Base-by-base conservation (phyloP, 2,888 invertebrate species). In the Pasiphila rectangulata region DNA sequence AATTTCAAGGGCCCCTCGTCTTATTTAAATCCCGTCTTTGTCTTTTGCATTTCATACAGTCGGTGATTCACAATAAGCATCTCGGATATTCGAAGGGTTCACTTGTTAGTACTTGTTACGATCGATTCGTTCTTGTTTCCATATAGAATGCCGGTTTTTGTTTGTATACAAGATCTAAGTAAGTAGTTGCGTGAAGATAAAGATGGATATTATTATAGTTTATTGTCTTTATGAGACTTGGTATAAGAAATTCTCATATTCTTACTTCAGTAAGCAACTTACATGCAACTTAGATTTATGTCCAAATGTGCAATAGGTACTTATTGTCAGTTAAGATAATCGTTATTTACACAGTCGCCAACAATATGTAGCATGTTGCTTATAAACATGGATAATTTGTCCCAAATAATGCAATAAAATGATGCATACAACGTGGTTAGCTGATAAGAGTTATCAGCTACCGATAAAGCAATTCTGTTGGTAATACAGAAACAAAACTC, bases 1-100 rank as follows among this genome's bases (percentile, higher is more conserved):
- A 86, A 86, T 88, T 88, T 84, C 84, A 85, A 83, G 81, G 79
- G 71, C 69, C 81, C 83, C 77, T 79, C 76, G 71, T 69, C 77
- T 78, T 79, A 77, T 84, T 84, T 83, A 85, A 86, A 87, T 86
- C 82, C 82, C 82, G 79, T 79, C 80, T 83, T 85, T 87, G 84
- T 86, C 82, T 86, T 80, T 77, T 64, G 64, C 64, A 79, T 83
- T 82, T 80, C 79, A 83, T 83, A 80, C 71, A 80, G 74, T 76
- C 64, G 67, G 65, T 79, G 78, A 80, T 78, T 82, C 77, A 82
- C 74, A 77, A 77, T 74, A 79, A 72, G 57, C 62, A 47, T 51
- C 44, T 41, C 25, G 9, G 39, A 17, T 23, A 17, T 13, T 29
- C 25, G 7, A n/a, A n/a, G n/a, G n/a, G n/a, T n/a, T 25, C 2